Percentiles rank a stretch among this genome's conserved stretches.
These are phyloP conservation scores for Psittacula echo DNA, from an alignment of 2,797 vertebrate species.

Conservation along the genomic window DNA sequence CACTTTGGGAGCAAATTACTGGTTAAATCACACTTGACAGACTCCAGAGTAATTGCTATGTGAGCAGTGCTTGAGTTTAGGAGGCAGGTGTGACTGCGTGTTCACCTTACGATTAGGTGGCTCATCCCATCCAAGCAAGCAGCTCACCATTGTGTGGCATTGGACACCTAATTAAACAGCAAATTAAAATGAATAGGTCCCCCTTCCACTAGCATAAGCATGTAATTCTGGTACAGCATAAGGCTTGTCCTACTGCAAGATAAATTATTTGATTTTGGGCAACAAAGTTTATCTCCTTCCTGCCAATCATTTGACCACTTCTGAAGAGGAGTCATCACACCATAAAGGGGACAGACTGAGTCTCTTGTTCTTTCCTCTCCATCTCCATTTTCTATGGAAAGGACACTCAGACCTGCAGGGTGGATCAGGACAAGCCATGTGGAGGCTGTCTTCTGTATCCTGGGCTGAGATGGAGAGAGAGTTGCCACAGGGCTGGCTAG, in stretches of 20 bases:
- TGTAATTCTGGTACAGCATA: not conserved
- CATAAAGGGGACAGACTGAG: rapidly evolving
- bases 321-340: not conserved
- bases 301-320: not conserved
- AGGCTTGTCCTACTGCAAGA: not conserved
- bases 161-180: slow-evolving; percentile 36
- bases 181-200: not conserved
- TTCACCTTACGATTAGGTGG: not conserved
- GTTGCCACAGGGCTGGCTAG: not conserved
- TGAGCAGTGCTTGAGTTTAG: not conserved
- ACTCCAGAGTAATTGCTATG: not conserved
- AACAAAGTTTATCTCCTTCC: not conserved
- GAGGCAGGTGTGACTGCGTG: not conserved
- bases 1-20: slow-evolving; percentile 1
- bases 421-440: not conserved
- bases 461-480: not conserved
- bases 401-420: not conserved
- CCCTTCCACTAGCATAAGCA: not conserved
- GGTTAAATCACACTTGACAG: not conserved
- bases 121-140: not conserved
- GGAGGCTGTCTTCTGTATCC: not conserved
- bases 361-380: not conserved
- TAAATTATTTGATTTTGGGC: not conserved
- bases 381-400: not conserved
- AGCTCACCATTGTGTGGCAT: not conserved